Percentiles rank a stretch among this genome's conserved stretches.
phyloP scores from a whole-genome alignment of 2,113 vertebrate genomes.

The Gymnogyps californianus region DNA sequence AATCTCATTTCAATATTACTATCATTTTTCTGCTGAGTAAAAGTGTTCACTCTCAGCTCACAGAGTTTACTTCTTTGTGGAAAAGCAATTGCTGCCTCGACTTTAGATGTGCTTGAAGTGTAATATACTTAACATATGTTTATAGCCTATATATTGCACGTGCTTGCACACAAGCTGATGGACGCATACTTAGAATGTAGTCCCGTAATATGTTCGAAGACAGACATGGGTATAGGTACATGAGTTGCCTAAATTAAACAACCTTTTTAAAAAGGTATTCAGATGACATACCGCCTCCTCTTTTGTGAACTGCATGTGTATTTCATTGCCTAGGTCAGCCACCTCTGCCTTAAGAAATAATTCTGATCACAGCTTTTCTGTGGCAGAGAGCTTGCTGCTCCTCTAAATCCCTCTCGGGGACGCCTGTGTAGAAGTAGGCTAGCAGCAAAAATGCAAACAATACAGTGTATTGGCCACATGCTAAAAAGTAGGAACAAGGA shows the following conservation, averaged over 20 bases:
- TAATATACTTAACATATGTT: background rate
- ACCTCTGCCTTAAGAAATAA: background rate
- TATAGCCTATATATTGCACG: background rate
- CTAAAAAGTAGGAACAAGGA: background rate
- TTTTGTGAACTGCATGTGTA: background rate
- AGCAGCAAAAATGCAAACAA: background rate
- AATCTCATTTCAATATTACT: background rate
- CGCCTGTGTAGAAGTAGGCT: background rate
- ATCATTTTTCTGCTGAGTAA: background rate
- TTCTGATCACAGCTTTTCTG: background rate
- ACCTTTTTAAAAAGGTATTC: background rate
- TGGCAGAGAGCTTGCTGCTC: background rate
- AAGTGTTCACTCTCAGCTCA: background rate
- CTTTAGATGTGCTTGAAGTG: background rate
- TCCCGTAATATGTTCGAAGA: background rate
- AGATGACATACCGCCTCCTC: background rate
- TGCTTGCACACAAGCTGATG: background rate
- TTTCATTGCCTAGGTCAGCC: background rate
- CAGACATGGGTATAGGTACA: background rate
- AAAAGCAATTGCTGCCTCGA: background rate
- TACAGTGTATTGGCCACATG: background rate
- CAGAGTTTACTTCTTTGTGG: background rate
- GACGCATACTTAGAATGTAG: background rate
- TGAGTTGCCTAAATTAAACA: background rate
- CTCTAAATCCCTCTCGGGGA: background rate